These are phyloP conservation scores for Picus viridis DNA, from an alignment of 2,797 vertebrate genomes.

Conservation along the genomic window DNA sequence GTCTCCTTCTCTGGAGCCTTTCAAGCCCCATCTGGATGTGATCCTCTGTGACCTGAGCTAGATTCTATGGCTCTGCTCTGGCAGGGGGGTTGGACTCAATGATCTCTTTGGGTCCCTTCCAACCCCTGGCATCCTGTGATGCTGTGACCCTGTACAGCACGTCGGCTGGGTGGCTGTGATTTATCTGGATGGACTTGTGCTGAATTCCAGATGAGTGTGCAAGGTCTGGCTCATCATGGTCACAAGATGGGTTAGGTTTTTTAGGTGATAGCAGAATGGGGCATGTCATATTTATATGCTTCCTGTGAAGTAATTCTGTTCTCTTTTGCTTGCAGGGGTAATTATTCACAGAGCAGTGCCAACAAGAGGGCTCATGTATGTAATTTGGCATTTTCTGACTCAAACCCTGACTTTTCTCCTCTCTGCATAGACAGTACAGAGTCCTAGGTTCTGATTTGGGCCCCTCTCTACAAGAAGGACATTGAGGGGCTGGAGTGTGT, in stretches of 20 bases:
- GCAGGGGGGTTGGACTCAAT: too few relatives aligned
- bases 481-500: too few relatives aligned
- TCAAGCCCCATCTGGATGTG: too few relatives aligned
- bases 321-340: constrained; percentile 53
- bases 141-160: background rate
- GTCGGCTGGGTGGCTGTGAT: background rate
- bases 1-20: too few relatives aligned
- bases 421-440: background rate
- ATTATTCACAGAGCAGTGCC: background rate
- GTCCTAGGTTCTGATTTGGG: too few relatives aligned
- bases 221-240: background rate
- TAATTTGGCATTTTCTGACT: constrained; percentile 21
- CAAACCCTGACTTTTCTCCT: background rate
- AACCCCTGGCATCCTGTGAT: too few relatives aligned
- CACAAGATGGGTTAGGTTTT: accelerated
- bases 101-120: too few relatives aligned
- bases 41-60: too few relatives aligned
- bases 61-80: too few relatives aligned
- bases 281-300: background rate
- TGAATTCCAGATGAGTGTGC: background rate
- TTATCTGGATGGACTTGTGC: background rate
- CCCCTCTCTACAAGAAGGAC: too few relatives aligned
- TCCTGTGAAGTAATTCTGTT: background rate
- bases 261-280: background rate
- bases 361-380: background rate